Evolutionary conservation across 35 echinoderm and acorn worm species (phyloP).

Genomic region (Lytechinus pictus): DNA sequence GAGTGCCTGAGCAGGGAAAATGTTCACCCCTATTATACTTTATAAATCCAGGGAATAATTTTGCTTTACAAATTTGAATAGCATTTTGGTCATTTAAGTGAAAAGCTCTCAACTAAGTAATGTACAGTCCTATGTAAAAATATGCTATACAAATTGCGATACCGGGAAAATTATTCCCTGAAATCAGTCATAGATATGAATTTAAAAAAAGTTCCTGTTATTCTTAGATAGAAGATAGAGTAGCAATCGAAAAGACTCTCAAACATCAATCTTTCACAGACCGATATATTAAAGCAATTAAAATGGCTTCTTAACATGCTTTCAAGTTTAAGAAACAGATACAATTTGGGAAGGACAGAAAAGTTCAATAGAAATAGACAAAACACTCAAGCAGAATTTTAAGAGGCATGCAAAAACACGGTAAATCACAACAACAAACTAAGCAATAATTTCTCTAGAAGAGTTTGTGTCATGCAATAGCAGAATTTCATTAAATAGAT

Average conservation of each 20-base stretch:
- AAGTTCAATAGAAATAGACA: not conserved
- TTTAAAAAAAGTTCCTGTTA: not conserved
- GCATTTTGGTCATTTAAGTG: too few relatives aligned
- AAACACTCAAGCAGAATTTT: not conserved
- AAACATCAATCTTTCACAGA: not conserved
- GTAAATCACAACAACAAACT: not conserved
- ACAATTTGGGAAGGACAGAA: not conserved
- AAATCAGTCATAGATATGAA: not conserved
- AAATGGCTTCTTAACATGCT: too few relatives aligned
- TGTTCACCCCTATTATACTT: too few relatives aligned
- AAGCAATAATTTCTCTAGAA: not conserved
- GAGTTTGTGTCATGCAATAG: not conserved
- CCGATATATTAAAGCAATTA: too few relatives aligned
- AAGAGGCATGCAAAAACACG: not conserved
- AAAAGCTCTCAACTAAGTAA: too few relatives aligned
- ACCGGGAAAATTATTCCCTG: not conserved
- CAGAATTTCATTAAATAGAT: not conserved
- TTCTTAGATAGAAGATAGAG: not conserved
- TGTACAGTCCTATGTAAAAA: too few relatives aligned
- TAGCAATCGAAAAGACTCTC: not conserved
- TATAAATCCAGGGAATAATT: too few relatives aligned
- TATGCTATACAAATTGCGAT: too few relatives aligned
- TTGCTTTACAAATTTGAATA: too few relatives aligned
- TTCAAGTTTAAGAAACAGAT: not conserved
- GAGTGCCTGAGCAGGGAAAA: too few relatives aligned